Percentiles rank a stretch among this genome's conserved stretches.
Conservation (phyloP, 2,888 invertebrate species). For the Miltochrista miniata region DNA sequence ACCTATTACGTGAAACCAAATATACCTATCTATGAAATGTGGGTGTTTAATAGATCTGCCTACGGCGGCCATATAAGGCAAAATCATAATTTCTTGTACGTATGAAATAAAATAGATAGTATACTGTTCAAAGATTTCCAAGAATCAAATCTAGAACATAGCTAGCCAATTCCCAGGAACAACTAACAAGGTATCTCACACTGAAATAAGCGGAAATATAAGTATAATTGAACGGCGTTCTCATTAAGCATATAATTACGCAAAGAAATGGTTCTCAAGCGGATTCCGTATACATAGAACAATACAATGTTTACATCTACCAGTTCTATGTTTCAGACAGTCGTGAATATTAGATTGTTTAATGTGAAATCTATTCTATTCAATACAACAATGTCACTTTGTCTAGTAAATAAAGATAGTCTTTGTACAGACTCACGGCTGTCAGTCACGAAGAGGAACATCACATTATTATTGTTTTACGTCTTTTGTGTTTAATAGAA, state of each 20-base stretch:
- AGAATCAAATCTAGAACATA: no score
- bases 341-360: not conserved
- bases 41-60: no score
- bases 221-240: slow-evolving; percentile 27
- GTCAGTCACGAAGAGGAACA: no score
- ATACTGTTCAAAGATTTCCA: no score
- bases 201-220: slow-evolving; percentile 37
- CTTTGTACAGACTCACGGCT: no score
- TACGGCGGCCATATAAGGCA: no score
- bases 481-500: no score
- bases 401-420: not conserved
- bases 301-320: slow-evolving; percentile 10
- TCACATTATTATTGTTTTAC: no score
- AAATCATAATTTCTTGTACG: no score
- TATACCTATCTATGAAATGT: no score
- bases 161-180: not conserved
- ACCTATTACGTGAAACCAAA: no score
- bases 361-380: not conserved
- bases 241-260: slow-evolving; percentile 31
- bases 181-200: slow-evolving; percentile 18
- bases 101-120: no score
- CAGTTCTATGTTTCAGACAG: not conserved
- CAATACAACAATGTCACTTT: not conserved
- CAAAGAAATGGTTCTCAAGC: slow-evolving; percentile 25
- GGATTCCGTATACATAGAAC: slow-evolving; percentile 29